phyloP scores from a whole-genome alignment of 2,888 invertebrate species.

The Oxytorus armatus region DNA sequence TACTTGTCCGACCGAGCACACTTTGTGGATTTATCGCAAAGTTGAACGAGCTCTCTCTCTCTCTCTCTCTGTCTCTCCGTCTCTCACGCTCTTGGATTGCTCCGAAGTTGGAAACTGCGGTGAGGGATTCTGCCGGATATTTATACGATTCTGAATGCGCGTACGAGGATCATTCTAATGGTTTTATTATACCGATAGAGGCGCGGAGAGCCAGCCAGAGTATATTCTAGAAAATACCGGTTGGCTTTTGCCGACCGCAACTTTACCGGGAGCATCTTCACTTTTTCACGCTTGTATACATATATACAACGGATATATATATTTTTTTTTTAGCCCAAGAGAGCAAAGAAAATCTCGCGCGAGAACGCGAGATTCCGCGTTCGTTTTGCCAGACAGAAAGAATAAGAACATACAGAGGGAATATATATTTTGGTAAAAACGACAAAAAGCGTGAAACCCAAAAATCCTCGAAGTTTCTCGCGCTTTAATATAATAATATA shows the following conservation, averaged over 20 bases:
- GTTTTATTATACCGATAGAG: slow-evolving; percentile 84
- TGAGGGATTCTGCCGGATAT: slow-evolving; percentile 83
- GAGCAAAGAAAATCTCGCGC: slow-evolving; percentile 19
- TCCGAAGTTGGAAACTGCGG: slow-evolving; percentile 82
- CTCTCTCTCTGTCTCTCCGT: slow-evolving; percentile 18
- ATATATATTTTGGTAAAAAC: slow-evolving; percentile 25
- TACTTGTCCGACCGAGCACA: slow-evolving; percentile 67
- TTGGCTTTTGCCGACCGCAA: slow-evolving; percentile 65
- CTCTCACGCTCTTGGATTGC: slow-evolving; percentile 74
- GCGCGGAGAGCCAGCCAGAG: slow-evolving; percentile 47
- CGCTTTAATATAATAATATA: slow-evolving; percentile 48
- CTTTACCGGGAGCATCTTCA: slow-evolving; percentile 47
- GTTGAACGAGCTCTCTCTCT: slow-evolving; percentile 66
- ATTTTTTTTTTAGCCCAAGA: slow-evolving; percentile 10
- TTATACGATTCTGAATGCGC: slow-evolving; percentile 84
- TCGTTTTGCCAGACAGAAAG: slow-evolving; percentile 26
- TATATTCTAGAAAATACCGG: slow-evolving; percentile 28
- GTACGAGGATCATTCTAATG: slow-evolving; percentile 84
- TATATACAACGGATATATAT: slow-evolving; percentile 8
- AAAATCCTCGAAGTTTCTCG: slow-evolving; percentile 17
- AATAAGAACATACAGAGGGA: slow-evolving; percentile 17
- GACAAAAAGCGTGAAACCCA: not conserved
- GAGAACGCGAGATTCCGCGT: slow-evolving; percentile 16
- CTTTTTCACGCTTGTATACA: slow-evolving; percentile 36
- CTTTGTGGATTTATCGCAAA: slow-evolving; percentile 82